Evolutionary conservation across 2,888 invertebrate species (phyloP).

Genomic region (Serrognathus titanus): DNA sequence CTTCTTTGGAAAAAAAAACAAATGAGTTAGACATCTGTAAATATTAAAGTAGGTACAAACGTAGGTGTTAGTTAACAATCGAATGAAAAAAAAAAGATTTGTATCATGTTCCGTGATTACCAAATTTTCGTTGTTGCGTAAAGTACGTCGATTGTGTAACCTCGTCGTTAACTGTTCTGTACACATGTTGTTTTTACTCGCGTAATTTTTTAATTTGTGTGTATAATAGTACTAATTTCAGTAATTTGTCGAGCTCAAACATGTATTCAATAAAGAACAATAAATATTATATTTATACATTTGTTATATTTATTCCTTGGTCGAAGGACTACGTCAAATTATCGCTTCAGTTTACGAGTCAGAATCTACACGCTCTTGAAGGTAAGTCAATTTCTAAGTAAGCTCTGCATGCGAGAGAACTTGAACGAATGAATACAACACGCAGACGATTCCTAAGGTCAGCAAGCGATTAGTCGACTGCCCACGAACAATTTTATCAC

Average conservation of each 20-base stretch:
- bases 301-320: not conserved
- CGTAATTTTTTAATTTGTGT: constrained; percentile 7
- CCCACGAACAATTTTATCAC: too few species aligned
- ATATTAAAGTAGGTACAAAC: constrained; percentile 31
- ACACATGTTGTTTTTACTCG: not conserved
- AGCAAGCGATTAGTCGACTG: too few species aligned
- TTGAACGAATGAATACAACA: too few species aligned
- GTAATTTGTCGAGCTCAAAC: constrained; percentile 26
- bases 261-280: constrained; percentile 28
- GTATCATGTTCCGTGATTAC: constrained; percentile 19
- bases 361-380: too few species aligned
- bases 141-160: not conserved
- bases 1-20: not conserved
- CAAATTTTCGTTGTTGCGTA: not conserved
- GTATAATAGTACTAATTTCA: constrained; percentile 22
- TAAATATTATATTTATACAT: constrained; percentile 35
- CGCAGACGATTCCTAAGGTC: too few species aligned
- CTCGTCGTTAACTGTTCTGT: not conserved
- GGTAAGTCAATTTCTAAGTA: too few species aligned
- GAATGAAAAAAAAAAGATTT: constrained; percentile 33
- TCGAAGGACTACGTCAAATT: too few species aligned
- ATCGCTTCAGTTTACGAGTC: too few species aligned
- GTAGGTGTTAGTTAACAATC: constrained; percentile 28
- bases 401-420: too few species aligned
- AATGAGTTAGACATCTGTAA: not conserved